Evolutionary conservation across 2,888 invertebrate species (phyloP).

Genomic region (Tuberolachnus salignus): DNA sequence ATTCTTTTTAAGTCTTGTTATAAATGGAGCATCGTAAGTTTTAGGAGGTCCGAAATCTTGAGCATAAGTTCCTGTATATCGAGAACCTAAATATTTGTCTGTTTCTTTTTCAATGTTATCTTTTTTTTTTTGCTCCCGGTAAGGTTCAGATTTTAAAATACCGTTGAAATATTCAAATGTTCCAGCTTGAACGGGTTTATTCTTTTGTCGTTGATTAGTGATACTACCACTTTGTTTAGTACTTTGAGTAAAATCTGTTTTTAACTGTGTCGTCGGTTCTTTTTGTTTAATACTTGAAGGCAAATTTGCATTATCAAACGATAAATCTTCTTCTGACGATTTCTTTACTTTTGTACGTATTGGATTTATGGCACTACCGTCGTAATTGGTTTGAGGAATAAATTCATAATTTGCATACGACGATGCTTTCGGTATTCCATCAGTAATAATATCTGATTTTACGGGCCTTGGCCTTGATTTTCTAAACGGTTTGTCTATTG

Average conservation of each 20-base stretch:
- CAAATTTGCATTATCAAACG: background rate
- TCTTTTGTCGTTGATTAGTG: slow-evolving; percentile 22
- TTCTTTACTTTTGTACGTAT: slow-evolving; percentile 21
- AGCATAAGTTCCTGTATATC: background rate
- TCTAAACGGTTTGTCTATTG: slow-evolving; percentile 14
- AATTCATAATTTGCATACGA: background rate
- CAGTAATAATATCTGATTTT: background rate
- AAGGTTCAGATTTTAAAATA: slow-evolving; percentile 6
- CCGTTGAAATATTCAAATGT: background rate
- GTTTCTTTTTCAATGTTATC: background rate
- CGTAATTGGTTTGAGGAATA: slow-evolving; percentile 44
- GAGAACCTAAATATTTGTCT: background rate
- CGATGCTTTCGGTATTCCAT: background rate
- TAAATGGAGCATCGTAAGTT: slow-evolving; percentile 40
- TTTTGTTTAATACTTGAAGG: background rate
- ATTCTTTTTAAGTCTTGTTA: slow-evolving; percentile 36
- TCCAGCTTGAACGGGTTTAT: slow-evolving; percentile 6
- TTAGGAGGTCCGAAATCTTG: background rate
- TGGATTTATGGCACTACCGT: slow-evolving; percentile 49
- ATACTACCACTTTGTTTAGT: background rate
- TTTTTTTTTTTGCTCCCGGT: slow-evolving; percentile 16
- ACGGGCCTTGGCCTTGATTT: slow-evolving; percentile 1
- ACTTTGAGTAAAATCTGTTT: slow-evolving; percentile 1
- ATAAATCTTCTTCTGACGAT: slow-evolving; percentile 1
- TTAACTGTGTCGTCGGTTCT: background rate